phyloP scores from a whole-genome alignment of 2,113 vertebrate genomes.

The Thalassoma bifasciatum region DNA sequence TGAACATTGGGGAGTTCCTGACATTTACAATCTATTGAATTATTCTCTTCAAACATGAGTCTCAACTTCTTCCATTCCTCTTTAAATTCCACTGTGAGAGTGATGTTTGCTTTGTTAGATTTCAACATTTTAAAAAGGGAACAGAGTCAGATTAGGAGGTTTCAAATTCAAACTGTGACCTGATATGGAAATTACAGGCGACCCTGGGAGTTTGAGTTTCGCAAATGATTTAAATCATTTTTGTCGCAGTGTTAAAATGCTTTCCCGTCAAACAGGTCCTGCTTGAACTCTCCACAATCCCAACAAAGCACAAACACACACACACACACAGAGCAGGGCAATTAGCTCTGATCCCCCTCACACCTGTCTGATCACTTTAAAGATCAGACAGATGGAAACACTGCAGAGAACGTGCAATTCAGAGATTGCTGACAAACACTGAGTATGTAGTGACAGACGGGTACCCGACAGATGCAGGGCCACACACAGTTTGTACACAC shows the following conservation, averaged over 20 bases:
- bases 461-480: conserved; percentile 26
- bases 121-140: conserved; percentile 16
- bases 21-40: conserved; percentile 16
- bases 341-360: conserved; percentile 20
- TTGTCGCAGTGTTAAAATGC: background rate
- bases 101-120: background rate
- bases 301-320: background rate
- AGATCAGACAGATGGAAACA: conserved; percentile 42
- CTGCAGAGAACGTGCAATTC: conserved; percentile 30
- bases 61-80: background rate
- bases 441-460: conserved; percentile 33
- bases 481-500: background rate
- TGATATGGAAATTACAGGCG: background rate
- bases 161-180: conserved; percentile 1
- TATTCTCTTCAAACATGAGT: background rate
- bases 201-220: background rate
- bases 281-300: background rate
- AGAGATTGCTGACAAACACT: conserved; percentile 29
- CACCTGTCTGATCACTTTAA: conserved; percentile 43
- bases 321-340: background rate
- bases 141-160: background rate
- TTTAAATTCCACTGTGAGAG: background rate
- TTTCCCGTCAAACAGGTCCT: background rate
- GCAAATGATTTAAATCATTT: background rate
- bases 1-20: background rate